A percentile compares a stretch with the other conserved stretches of the same genome.
These are phyloP conservation scores for Pantelozetes paolii DNA, from an alignment of 2,888 invertebrate genomes.

Conservation along the genomic window DNA sequence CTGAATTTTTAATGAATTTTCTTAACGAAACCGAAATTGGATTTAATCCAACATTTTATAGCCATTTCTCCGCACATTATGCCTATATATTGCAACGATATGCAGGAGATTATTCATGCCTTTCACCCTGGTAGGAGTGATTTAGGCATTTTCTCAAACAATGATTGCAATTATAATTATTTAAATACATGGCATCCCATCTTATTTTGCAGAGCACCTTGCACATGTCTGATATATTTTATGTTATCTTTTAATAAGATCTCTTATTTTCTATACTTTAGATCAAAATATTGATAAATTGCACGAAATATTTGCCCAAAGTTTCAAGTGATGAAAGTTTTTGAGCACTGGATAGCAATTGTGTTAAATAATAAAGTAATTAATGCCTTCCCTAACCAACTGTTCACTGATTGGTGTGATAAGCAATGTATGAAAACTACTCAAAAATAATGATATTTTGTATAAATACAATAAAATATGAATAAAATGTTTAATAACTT, in stretches of 20 bases:
- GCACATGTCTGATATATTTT: neutral
- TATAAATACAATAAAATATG: neutral
- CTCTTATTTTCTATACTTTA: neutral
- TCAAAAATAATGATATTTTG: neutral
- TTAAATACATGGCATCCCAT: too few relatives aligned
- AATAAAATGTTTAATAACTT: neutral
- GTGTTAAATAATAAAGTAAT: slow-evolving; percentile 12
- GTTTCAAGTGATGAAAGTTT: slow-evolving; percentile 10
- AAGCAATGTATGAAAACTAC: neutral
- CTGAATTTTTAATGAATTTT: too few relatives aligned
- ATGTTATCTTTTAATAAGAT: slow-evolving; percentile 1
- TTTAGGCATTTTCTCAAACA: too few relatives aligned
- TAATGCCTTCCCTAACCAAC: slow-evolving; percentile 7
- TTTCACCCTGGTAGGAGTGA: too few relatives aligned
- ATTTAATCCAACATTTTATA: too few relatives aligned
- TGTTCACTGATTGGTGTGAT: slow-evolving; percentile 1
- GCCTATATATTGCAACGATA: too few relatives aligned
- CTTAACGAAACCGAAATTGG: too few relatives aligned
- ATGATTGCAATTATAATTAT: too few relatives aligned
- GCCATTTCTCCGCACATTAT: too few relatives aligned
- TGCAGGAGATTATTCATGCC: too few relatives aligned
- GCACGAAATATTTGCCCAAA: neutral
- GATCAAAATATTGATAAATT: neutral
- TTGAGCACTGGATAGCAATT: neutral
- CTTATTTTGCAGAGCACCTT: too few relatives aligned